Conservation (phyloP, 2,888 invertebrate species). For the Lepidochrysops patricia region DNA sequence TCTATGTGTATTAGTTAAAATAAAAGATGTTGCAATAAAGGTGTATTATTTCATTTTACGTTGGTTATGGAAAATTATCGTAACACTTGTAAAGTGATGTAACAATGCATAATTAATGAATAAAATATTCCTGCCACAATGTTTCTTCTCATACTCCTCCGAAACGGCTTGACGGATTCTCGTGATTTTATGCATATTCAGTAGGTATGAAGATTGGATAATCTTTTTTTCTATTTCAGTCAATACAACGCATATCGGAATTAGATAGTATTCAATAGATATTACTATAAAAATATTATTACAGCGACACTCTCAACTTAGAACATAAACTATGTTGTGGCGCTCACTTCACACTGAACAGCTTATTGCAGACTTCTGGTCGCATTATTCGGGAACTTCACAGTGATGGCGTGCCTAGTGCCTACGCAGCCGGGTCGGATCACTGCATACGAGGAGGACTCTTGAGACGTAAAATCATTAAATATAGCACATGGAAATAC, state of each 20-base stretch:
- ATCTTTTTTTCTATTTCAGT: too few relatives aligned
- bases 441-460: not conserved
- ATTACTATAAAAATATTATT: too few relatives aligned
- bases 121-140: too few relatives aligned
- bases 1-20: not conserved
- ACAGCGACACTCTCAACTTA: too few relatives aligned
- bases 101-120: too few relatives aligned
- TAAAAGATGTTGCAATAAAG: not conserved
- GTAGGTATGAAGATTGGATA: not conserved
- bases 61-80: not conserved
- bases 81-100: not conserved
- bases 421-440: not conserved
- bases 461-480: not conserved
- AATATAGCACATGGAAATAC: not conserved
- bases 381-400: not conserved
- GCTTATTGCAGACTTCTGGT: not conserved
- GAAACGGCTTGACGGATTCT: too few relatives aligned
- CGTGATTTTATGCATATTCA: not conserved
- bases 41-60: not conserved
- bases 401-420: not conserved
- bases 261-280: not conserved
- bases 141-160: too few relatives aligned
- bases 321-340: too few relatives aligned
- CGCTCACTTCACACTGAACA: not conserved
- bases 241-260: too few relatives aligned